These are phyloP conservation scores for Rhagoletis pomonella DNA, from an alignment of 1,140 invertebrate species.

Conservation along the genomic window DNA sequence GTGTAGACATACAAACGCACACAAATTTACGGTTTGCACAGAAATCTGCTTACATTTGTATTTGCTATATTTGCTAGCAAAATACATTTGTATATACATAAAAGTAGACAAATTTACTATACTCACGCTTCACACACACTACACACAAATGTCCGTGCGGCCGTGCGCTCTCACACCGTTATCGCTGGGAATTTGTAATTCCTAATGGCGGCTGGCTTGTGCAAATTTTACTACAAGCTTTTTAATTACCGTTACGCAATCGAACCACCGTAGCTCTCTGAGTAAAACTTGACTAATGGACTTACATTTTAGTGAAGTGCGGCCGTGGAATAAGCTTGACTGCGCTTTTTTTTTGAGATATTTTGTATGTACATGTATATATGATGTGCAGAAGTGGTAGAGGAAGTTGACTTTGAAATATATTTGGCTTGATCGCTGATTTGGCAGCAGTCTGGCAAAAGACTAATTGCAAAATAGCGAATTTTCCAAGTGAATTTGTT, in stretches of 20 bases:
- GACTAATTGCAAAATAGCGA: conserved; percentile 45
- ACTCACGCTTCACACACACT: neutral
- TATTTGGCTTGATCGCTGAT: neutral
- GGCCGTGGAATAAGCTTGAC: neutral
- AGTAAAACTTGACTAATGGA: conserved; percentile 44
- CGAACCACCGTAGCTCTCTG: neutral
- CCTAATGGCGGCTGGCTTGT: conserved; percentile 35
- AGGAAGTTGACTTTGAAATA: neutral
- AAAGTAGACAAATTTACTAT: neutral
- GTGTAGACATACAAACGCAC: neutral
- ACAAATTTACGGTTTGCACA: too few species aligned
- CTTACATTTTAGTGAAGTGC: conserved; percentile 21
- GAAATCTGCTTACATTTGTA: conserved; percentile 7
- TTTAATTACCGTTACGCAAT: conserved; percentile 14
- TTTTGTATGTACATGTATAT: too few species aligned
- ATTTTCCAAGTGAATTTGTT: conserved; percentile 49
- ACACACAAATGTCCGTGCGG: neutral
- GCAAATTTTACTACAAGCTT: conserved; percentile 48
- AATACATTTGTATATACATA: neutral
- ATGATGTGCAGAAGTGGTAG: neutral
- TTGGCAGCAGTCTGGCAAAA: neutral
- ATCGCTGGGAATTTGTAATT: conserved; percentile 29
- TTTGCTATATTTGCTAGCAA: neutral
- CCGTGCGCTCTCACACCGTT: conserved; percentile 48
- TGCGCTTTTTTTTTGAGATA: neutral